Percentiles rank a stretch among this genome's conserved stretches.
These are phyloP conservation scores for Mormyrops boulengeri DNA, from an alignment of 2,797 vertebrate genomes.

Conservation along the genomic window DNA sequence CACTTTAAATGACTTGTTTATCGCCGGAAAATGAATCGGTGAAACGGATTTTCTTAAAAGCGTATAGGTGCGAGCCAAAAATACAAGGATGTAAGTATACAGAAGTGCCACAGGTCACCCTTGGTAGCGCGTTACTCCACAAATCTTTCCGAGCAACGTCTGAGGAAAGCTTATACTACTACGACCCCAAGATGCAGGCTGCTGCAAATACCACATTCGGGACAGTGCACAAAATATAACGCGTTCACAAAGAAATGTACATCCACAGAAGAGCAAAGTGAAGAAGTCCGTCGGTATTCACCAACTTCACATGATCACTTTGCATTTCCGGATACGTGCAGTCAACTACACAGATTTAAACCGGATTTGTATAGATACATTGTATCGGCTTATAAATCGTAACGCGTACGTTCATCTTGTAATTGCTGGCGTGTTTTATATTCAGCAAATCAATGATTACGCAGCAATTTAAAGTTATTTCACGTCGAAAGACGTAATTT, in stretches of 20 bases:
- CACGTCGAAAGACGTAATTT: not conserved
- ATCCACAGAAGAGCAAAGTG: not conserved
- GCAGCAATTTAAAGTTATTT: not conserved
- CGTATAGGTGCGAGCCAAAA: not conserved
- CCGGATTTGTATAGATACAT: not conserved
- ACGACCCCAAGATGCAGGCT: conserved; percentile 50
- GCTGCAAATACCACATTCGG: conserved; percentile 40
- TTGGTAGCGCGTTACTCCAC: not conserved
- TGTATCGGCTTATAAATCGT: not conserved
- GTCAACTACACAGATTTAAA: not conserved
- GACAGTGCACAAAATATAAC: conserved; percentile 3
- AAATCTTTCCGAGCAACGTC: conserved; percentile 1
- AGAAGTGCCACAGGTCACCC: conserved; percentile 12
- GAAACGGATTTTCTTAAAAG: not conserved
- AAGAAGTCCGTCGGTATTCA: not conserved
- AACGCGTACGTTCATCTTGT: not conserved
- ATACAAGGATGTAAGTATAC: not conserved
- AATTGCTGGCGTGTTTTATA: not conserved
- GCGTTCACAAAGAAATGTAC: not conserved
- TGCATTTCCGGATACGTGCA: not conserved
- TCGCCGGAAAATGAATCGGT: not conserved
- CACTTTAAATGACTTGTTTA: not conserved
- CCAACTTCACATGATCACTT: not conserved
- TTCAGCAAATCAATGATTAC: not conserved
- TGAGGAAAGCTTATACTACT: conserved; percentile 38